Evolutionary conservation across 2,113 vertebrate genomes (phyloP), one percentile per base, ranked within the genome.

Genomic region (Calcarius ornatus): DNA sequence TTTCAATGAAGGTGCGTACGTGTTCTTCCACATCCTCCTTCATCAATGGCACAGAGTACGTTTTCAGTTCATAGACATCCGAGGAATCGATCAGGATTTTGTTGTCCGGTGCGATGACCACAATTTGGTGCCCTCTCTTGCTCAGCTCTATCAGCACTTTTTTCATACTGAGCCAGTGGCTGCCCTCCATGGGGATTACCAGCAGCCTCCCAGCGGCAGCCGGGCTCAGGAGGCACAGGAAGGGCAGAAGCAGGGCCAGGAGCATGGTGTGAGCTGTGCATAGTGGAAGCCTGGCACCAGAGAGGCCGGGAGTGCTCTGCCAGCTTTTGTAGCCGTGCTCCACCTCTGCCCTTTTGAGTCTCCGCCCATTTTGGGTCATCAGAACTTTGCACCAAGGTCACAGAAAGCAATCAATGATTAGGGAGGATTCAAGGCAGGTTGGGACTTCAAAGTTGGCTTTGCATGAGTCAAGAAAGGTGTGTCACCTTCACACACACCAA

Each of bases 91-190:
- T 97, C 14, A 97, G 61, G 0, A 99, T 0, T 28, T 57, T 98
- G 82, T 88, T 73, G 1, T 98, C 98, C 0, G 99, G 98, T 1
- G 98, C 97, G 0, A 99, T 19, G 12, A 99, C 98, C 2, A 98
- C 97, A 3, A 99, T 88, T 18, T 96, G 85, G 10, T 99, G 99
- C 11, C 99, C 99, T 57, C 95, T 98, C 30, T 93, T 96, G 19
- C 97, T 97, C 85, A 99, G 81, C 95, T 98, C 98, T 1, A 95
- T 88, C n/a, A 98, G 53, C 18, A 98, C 76, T 3, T 97, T 81
- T 7, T 96, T 97, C 31, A 99, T 75, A 12, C 98, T 98, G 38
- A 99, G 96, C 99, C 99, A 99, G 69, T 99, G 99, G 77, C 99
- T 99, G 42, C 99, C 99, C 0, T 99, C 99, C 86, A 99, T 57